phyloP scores from a whole-genome alignment of 2,113 vertebrate species.

The Psittacula cyanocephala region DNA sequence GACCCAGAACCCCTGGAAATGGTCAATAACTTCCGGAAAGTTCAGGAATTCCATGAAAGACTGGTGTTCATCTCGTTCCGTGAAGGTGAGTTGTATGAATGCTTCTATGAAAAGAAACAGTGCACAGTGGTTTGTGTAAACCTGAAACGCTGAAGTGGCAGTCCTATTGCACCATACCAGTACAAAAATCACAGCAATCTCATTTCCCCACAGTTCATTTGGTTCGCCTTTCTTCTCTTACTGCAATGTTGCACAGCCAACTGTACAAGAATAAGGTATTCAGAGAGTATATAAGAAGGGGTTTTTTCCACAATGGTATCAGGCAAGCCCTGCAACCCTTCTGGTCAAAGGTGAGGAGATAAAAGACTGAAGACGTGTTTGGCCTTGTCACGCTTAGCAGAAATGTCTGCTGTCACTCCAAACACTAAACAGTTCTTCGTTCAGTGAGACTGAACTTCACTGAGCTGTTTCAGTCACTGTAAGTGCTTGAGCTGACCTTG shows the following conservation, averaged over 20 bases:
- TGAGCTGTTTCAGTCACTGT: background rate
- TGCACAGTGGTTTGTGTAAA: background rate
- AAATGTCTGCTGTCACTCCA: background rate
- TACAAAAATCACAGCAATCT: background rate
- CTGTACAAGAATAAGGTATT: background rate
- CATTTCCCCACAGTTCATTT: background rate
- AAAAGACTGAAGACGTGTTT: background rate
- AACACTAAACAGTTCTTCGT: background rate
- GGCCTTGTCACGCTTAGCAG: background rate
- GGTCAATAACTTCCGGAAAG: conserved; percentile 83
- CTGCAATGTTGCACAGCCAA: background rate
- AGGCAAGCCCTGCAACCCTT: background rate
- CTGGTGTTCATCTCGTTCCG: conserved; percentile 86
- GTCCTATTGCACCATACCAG: background rate
- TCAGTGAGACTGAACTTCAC: background rate
- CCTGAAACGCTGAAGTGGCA: background rate
- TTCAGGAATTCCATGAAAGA: conserved; percentile 82
- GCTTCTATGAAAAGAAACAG: background rate
- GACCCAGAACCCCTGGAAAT: conserved; percentile 78
- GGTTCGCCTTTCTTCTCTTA: background rate
- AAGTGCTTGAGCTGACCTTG: background rate
- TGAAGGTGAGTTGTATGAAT: conserved; percentile 76
- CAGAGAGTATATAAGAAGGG: background rate
- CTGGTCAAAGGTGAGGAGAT: background rate
- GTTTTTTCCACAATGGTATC: background rate